phyloP scores from a whole-genome alignment of 2,113 vertebrate species.

The Antechinus flavipes region DNA sequence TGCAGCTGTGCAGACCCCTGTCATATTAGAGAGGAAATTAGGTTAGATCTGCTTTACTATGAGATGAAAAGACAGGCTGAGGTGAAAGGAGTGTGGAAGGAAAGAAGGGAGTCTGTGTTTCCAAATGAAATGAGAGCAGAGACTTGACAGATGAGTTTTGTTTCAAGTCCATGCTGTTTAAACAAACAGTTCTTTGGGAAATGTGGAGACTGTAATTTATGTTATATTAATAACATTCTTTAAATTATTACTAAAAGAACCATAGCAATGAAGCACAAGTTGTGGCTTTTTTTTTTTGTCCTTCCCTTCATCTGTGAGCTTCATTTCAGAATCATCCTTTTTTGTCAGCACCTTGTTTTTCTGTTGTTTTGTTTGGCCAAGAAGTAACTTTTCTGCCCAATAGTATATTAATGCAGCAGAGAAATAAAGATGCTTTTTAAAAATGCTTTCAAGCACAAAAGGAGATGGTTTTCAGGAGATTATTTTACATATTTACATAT shows the following conservation, averaged over 20 bases:
- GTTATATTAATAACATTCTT: constrained; percentile 83
- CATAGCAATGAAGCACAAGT: constrained; percentile 67
- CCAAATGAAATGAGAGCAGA: constrained; percentile 62
- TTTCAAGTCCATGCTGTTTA: constrained; percentile 73
- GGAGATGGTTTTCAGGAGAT: constrained; percentile 88
- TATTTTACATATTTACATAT: constrained; percentile 91
- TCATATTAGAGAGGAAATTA: constrained; percentile 37
- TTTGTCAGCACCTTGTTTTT: constrained; percentile 73
- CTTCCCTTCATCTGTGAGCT: constrained; percentile 73
- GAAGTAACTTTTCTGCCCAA: constrained; percentile 82
- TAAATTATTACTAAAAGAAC: constrained; percentile 81
- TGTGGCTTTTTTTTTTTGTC: constrained; percentile 68
- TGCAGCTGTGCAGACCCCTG: constrained; percentile 16
- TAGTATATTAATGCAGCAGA: constrained; percentile 83
- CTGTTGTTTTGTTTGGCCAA: constrained; percentile 83
- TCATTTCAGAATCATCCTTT: constrained; percentile 76
- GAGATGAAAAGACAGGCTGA: constrained; percentile 73
- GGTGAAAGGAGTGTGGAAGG: constrained; percentile 60
- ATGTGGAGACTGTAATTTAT: constrained; percentile 79
- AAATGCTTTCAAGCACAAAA: constrained; percentile 87
- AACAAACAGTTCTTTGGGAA: constrained; percentile 76
- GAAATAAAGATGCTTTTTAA: constrained; percentile 87
- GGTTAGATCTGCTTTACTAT: constrained; percentile 65
- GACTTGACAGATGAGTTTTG: constrained; percentile 65
- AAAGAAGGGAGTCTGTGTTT: constrained; percentile 61